Conservation (phyloP, 1,140 invertebrate genomes). For the Tetramorium alpestre region DNA sequence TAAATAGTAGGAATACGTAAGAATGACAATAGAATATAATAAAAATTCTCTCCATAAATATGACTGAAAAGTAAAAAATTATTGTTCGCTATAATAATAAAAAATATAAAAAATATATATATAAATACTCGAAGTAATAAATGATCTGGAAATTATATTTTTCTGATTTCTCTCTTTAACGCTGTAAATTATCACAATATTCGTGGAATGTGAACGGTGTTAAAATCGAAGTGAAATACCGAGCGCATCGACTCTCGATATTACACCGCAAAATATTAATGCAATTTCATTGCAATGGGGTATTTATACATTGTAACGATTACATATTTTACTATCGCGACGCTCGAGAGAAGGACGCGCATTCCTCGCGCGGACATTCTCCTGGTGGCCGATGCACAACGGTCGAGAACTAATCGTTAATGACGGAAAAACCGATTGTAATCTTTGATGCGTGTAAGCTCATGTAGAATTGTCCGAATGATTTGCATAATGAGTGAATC, state of each 20-base stretch:
- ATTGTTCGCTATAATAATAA: not conserved
- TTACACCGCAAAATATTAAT: not conserved
- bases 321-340: not conserved
- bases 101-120: not conserved
- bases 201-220: not conserved
- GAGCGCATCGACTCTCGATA: not conserved
- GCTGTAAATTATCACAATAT: not conserved
- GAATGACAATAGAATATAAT: not conserved
- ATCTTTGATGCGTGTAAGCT: constrained; percentile 36
- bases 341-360: constrained; percentile 30
- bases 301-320: constrained; percentile 8
- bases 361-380: constrained; percentile 35
- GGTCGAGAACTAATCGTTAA: constrained; percentile 37
- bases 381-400: not conserved
- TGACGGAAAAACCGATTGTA: constrained; percentile 47
- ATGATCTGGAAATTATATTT: not conserved
- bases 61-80: not conserved
- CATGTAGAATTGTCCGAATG: constrained; percentile 37
- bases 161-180: not conserved
- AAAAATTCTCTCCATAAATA: not conserved
- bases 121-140: not conserved
- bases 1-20: not conserved
- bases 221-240: constrained; percentile 21
- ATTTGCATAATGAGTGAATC: constrained; percentile 60
- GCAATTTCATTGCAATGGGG: not conserved